Base-by-base conservation (phyloP, 2,113 vertebrate species). In the Osmerus eperlanus region DNA sequence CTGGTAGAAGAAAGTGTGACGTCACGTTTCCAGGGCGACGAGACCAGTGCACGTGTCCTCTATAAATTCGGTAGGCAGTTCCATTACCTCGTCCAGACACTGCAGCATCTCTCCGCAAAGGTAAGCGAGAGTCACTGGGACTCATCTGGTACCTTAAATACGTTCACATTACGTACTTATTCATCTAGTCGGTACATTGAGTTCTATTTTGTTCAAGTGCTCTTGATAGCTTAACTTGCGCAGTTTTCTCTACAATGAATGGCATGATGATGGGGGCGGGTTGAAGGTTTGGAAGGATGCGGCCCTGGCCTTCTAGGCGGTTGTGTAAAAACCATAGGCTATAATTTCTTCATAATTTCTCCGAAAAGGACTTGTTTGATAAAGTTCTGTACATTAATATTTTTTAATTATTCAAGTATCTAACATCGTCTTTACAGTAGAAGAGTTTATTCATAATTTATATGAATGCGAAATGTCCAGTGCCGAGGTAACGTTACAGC, bases 11-110 rank as follows among this genome's bases (percentile, higher is more conserved):
- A 67, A 62, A 19, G 25, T 16, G 52, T 67, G 58, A 77, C 75
- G 75, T 72, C 70, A 68, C 29, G 76, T 78, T 78, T 78, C 76
- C 71, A 73, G 52, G 76, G 21, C 76, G 36, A 78, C 70, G 51
- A 59, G 47, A 63, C 21, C 67, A 3, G 52, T 32, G 71, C 62
- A 2, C 60, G 60, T 62, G 60, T 62, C 71, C 25, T 59, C 36
- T 78, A 78, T 78, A 78, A 73, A 78, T 73, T 4, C 61, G 16
- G 52, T 52, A 56, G 62, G 66, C 76, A n/a, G 23, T 54, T 52
- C 60, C 6, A n/a, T 53, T 29, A 47, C 51, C 54, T 25, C 52
- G 60, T 56, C 64, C 65, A 58, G 16, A 29, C 76, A 60, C 61
- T 69, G 76, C 76, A 73, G 76, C 76, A 78, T 69, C 71, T 15